Evolutionary conservation across 1,140 invertebrate genomes (phyloP).

Genomic region (Papilio machaon): DNA sequence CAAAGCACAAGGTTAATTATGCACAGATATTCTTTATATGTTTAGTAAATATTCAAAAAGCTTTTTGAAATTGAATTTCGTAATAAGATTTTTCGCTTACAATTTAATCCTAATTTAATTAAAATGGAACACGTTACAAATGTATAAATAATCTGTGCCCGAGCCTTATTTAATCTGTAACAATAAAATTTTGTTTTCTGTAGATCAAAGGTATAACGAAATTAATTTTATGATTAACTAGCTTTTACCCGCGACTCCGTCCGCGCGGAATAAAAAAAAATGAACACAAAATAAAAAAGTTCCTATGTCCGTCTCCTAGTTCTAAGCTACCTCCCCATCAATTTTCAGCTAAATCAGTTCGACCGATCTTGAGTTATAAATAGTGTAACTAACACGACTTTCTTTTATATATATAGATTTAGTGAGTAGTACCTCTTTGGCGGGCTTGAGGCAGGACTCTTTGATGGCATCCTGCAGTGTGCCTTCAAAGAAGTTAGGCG

Average conservation of each 20-base stretch:
- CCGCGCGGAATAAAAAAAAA: too few relatives aligned
- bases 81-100: constrained; percentile 14
- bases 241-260: too few relatives aligned
- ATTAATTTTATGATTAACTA: too few relatives aligned
- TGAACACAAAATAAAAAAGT: too few relatives aligned
- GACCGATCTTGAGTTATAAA: too few relatives aligned
- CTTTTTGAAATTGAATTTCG: constrained; percentile 11
- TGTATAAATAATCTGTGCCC: constrained; percentile 4
- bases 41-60: constrained; percentile 17
- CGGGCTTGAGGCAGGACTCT: constrained; percentile 92
- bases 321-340: too few relatives aligned
- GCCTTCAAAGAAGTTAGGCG: constrained; percentile 95
- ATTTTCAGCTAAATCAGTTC: too few relatives aligned
- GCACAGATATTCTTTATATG: too few relatives aligned
- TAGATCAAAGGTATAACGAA: background rate
- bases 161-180: background rate
- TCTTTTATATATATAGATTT: too few relatives aligned
- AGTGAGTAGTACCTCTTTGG: constrained; percentile 88
- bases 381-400: too few relatives aligned
- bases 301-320: too few relatives aligned
- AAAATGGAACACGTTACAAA: background rate
- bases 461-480: constrained; percentile 94
- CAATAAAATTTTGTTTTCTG: background rate
- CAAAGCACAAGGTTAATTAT: too few relatives aligned
- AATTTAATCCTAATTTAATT: background rate